Base-by-base conservation (phyloP, 2,888 invertebrate species). In the Acleris holmiana region DNA sequence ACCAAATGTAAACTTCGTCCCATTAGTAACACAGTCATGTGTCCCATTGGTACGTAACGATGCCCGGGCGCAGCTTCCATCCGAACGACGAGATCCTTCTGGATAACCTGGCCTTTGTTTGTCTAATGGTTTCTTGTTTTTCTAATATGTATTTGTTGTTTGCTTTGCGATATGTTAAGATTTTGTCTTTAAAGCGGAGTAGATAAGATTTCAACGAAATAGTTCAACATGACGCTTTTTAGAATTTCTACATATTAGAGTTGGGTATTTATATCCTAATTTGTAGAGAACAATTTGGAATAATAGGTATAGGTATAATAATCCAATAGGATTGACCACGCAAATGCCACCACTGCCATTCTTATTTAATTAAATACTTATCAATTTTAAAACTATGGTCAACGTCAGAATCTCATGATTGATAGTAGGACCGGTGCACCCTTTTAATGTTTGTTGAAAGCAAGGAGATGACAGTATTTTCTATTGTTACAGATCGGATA, bases 401-500 rank as follows among this genome's bases (percentile, higher is more conserved):
- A 25, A 6, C 7, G 7, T 25, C 1, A 25, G 1, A 2, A 25
- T 25, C 25, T 7, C 8, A 25, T 25, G 25, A 25, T 25, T 8
- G 25, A 25, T 29, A 8, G 29, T 2, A 35, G 4, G 35, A 44
- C 7, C 44, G 8, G 29, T 29, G 8, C 8, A 44, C 17, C 49
- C 1, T 49, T 10, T 3, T 23, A 25, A 49, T 10, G 13, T 0
- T n/a, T 29, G 17, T 25, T 6, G 17, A 19, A 13, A 25, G 29
- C 48, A 54, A 41, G 15, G 25, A 44, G 13, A 47, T 67, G 67
- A 66, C 53, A 19, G 25, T 55, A 18, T 54, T 69, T 59, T 73
- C 65, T 74, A 68, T 88, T 88, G 84, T 86, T 94, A 15, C 93
- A 95, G 95, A 94, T 78, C 86, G 91, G 40, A 88, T 90, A 68